Evolutionary conservation across 2,113 vertebrate species (phyloP), one percentile per base, ranked within the genome.

Genomic region (Notarius quadriscutis): DNA sequence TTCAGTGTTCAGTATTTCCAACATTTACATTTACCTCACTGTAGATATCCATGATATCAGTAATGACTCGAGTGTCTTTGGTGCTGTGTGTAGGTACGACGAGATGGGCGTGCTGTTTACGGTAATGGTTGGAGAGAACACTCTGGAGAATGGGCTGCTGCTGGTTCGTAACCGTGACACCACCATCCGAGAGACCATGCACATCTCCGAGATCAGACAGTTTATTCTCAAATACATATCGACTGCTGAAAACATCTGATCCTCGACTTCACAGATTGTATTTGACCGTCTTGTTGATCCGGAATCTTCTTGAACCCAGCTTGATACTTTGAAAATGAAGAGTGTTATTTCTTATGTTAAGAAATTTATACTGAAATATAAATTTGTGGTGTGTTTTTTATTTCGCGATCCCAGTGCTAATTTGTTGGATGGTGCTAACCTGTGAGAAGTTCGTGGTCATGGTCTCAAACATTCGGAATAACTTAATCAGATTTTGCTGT

Each of bases 101-200:
- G 97, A 99, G 93, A 99, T 99, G 98, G 96, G 97, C 0, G 92
- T 99, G 91, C 95, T 97, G 65, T 99, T 99, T 94, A 97, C 93
- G 1, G 83, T 97, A 85, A 83, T 97, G 92, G 86, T 99, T 83
- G 95, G 92, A 67, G 97, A 98, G 79, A 92, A 91, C 83, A 99
- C 98, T 0, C 90, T 99, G 86, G 97, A 99, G 92, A 98, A 90
- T 5, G 98, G 98, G 51, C 94, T 99, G 67, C 91, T 99, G 81
- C 96, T 97, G 69, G 93, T 99, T 80, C 96, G 98, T 89, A 97
- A 93, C 90, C 95, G 98, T 90, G 97, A 99, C 88, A 99, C 98
- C 63, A 97, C 96, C 57, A 92, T 99, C 93, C 97, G 95, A 88
- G 98, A 99, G 93, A 97, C 96, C 86, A 96, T 98, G 95, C 98